These are phyloP conservation scores for Trypoxylus dichotomus DNA, from an alignment of 1,140 invertebrate genomes.

Conservation along the genomic window DNA sequence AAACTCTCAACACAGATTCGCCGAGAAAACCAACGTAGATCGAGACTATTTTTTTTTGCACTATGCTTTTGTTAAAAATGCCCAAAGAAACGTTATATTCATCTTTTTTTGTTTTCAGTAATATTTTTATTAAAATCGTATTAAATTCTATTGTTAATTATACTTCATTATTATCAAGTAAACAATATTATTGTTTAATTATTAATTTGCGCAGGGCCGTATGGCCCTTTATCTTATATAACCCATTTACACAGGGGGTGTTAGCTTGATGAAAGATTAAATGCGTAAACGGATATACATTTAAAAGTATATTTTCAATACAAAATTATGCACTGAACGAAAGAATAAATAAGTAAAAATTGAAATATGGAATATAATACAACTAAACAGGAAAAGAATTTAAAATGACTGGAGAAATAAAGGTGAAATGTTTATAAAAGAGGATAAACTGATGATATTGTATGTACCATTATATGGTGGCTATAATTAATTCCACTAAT, in stretches of 20 bases:
- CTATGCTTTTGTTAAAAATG: slow-evolving; percentile 38
- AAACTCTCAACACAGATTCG: slow-evolving; percentile 22
- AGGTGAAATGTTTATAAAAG: too few species aligned
- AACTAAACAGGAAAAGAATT: too few species aligned
- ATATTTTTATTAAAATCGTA: slow-evolving; percentile 49
- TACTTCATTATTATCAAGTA: slow-evolving; percentile 46
- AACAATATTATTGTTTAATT: slow-evolving; percentile 48
- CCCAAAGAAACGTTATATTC: slow-evolving; percentile 47
- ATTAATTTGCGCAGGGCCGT: slow-evolving; percentile 38
- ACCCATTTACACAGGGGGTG: slow-evolving; percentile 30
- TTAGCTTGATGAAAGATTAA: too few species aligned
- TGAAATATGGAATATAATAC: too few species aligned
- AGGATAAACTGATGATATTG: too few species aligned
- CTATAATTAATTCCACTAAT: too few species aligned
- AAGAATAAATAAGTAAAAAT: too few species aligned
- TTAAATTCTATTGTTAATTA: slow-evolving; percentile 49
- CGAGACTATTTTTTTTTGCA: neutral
- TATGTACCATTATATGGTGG: too few species aligned
- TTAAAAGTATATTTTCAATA: too few species aligned
- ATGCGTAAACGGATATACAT: too few species aligned
- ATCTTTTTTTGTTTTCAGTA: slow-evolving; percentile 10
- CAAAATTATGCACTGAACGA: too few species aligned
- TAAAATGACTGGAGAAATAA: too few species aligned
- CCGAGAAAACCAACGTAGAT: slow-evolving; percentile 27
- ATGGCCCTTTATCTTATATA: slow-evolving; percentile 38